These are phyloP conservation scores for Strix uralensis DNA, from an alignment of 2,113 vertebrate genomes.

Conservation along the genomic window DNA sequence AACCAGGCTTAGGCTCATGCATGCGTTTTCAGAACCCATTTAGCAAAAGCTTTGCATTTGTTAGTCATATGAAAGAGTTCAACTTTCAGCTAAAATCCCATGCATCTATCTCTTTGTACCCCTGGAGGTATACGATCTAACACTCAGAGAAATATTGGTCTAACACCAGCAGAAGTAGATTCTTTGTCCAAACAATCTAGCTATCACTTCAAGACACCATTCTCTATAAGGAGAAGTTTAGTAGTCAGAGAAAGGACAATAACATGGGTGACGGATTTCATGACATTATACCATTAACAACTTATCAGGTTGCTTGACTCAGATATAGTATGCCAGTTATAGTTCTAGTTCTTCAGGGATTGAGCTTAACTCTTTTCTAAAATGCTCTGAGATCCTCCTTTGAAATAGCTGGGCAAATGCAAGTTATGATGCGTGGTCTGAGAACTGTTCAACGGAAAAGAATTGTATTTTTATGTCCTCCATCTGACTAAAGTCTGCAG, in stretches of 20 bases:
- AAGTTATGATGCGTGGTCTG: neutral
- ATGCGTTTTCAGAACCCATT: neutral
- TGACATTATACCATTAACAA: neutral
- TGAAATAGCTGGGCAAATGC: neutral
- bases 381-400: neutral
- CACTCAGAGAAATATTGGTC: neutral
- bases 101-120: neutral
- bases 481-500: neutral
- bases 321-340: neutral
- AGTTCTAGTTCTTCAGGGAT: neutral
- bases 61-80: neutral
- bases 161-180: neutral
- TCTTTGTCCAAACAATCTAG: neutral
- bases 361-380: neutral
- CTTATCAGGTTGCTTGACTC: neutral
- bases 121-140: neutral
- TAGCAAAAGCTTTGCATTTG: neutral
- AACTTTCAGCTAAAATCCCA: neutral
- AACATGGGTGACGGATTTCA: neutral
- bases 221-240: neutral
- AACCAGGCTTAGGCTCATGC: neutral
- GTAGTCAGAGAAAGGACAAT: neutral
- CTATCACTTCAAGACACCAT: neutral
- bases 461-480: neutral
- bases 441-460: neutral